Percentiles rank a stretch among this genome's conserved stretches.
Conservation (phyloP, 2,888 invertebrate species). For the Thalpophila matura region DNA sequence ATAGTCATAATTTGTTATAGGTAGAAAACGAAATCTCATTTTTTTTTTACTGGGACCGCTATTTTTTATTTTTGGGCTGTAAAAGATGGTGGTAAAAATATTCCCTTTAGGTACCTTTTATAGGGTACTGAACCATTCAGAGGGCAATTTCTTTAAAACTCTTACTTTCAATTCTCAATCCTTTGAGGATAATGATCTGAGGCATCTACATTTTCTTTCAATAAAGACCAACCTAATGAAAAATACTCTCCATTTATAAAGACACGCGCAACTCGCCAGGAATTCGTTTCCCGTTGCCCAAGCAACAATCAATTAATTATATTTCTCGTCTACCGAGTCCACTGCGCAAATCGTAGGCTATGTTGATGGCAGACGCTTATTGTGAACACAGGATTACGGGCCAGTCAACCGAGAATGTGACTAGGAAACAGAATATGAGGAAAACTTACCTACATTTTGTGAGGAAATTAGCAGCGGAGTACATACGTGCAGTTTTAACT, state of each 20-base stretch:
- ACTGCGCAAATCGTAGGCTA: constrained; percentile 3
- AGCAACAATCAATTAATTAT: constrained; percentile 57
- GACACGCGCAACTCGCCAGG: constrained; percentile 20
- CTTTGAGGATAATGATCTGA: constrained; percentile 1
- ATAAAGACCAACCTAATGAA: constrained; percentile 37
- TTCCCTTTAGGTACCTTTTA: too few species aligned
- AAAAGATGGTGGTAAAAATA: too few species aligned
- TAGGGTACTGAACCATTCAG: not conserved
- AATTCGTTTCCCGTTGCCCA: constrained; percentile 43
- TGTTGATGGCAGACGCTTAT: constrained; percentile 9
- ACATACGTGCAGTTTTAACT: too few species aligned
- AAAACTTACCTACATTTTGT: constrained; percentile 7
- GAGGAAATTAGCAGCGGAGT: too few species aligned
- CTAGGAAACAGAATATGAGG: not conserved
- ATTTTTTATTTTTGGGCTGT: too few species aligned
- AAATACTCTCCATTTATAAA: constrained; percentile 32
- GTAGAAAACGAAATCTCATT: too few species aligned
- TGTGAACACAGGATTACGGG: not conserved
- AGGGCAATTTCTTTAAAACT: not conserved
- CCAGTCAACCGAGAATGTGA: not conserved
- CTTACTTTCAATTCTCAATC: constrained; percentile 10
- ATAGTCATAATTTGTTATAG: too few species aligned
- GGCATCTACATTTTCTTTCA: constrained; percentile 22
- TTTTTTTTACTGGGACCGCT: too few species aligned
- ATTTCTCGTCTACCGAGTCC: constrained; percentile 40